These are phyloP conservation scores for Oxygymnocypris stewartii DNA, from an alignment of 2,113 vertebrate genomes.

Conservation along the genomic window DNA sequence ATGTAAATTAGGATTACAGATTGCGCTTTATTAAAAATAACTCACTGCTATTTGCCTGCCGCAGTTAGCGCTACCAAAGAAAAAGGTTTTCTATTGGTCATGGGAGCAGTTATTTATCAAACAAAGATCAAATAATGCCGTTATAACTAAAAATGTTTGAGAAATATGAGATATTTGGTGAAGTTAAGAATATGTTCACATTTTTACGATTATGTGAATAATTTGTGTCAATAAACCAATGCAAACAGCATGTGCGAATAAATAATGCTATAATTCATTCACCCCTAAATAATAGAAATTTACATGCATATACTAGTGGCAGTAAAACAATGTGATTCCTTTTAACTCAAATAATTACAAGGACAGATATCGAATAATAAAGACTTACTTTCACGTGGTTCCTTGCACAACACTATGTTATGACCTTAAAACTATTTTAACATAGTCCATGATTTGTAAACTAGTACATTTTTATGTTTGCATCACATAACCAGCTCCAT, in stretches of 20 bases:
- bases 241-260: background rate
- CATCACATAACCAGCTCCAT: too few species aligned
- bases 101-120: background rate
- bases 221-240: background rate
- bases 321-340: too few species aligned
- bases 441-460: too few species aligned
- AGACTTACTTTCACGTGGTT: too few species aligned
- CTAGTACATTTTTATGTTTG: too few species aligned
- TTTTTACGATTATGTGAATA: background rate
- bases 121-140: background rate
- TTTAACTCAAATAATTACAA: too few species aligned
- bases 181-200: background rate
- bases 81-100: background rate
- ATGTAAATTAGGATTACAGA: background rate
- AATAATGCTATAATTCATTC: background rate
- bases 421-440: too few species aligned
- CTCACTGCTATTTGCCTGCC: background rate
- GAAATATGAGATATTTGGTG: background rate
- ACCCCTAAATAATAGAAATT: background rate
- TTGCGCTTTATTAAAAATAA: background rate
- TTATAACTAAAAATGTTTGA: background rate
- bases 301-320: too few species aligned
- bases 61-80: background rate
- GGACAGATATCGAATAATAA: too few species aligned
- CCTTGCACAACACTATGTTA: too few species aligned